Evolutionary conservation across 2,797 vertebrate species (phyloP), one percentile per base, ranked within the genome.

Genomic region (Cossypha polioptera): DNA sequence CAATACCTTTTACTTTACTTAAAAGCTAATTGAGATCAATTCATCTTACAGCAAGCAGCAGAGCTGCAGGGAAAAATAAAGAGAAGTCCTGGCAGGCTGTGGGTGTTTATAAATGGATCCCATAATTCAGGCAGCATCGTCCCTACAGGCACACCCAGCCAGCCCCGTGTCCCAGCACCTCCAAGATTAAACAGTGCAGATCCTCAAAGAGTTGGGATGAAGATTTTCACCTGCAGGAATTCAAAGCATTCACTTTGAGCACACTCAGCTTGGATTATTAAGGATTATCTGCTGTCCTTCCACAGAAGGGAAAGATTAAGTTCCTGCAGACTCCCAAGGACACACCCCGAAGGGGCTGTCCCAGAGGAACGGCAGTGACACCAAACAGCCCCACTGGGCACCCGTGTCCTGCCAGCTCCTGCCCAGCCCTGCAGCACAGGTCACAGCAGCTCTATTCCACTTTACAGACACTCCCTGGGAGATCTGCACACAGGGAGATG

Each of bases 131-230:
- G 38, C 59, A 68, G 54, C 8, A 5, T 2, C 20, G 35, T 58
- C 67, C 55, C 3, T 2, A 7, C 4, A 45, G 48, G 47, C 35
- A 43, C 53, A 33, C 6, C 11, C 45, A 47, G 28, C 26, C 58
- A 28, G 36, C 12, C 28, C 1, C 0, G 10, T 9, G 21, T 2
- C 4, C 29, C 16, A 35, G n/a, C 57, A 63, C 9, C 51, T 43
- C 36, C 1, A 1, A 20, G 31, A 8, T 12, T 11, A 16, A 42
- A 29, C 2, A 1, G 2, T 16, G 28, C 4, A 3, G 61, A 53
- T 18, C 62, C 29, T 58, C 36, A 15, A 2, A 63, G 18, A 33
- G 29, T 35, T 4, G 4, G 47, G 42, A 47, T 57, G 42, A 68
- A 58, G 63, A 66, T 76, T 83, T 76, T 61, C 33, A 69, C 68